Percentiles rank a stretch among this genome's conserved stretches.
phyloP scores from a whole-genome alignment of 30 jellyfish, hydroid and myxozoan genomes.

The Chrysaora quinquecirrha region DNA sequence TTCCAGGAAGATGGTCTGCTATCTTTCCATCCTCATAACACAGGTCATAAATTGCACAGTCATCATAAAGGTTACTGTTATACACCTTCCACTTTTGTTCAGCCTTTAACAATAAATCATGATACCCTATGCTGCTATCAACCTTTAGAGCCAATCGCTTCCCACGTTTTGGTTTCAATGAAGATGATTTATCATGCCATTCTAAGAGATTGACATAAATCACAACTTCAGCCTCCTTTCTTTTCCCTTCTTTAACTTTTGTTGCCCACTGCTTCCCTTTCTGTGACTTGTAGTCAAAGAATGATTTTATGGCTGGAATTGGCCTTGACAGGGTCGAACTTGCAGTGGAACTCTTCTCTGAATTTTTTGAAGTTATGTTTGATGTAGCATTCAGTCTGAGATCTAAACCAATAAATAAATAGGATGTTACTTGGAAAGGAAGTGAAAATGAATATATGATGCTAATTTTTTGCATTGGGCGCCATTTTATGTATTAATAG shows the following conservation, averaged over 20 bases:
- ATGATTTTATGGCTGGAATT: neutral
- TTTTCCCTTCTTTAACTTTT: neutral
- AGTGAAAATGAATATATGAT: neutral
- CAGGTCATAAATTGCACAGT: conserved; percentile 2
- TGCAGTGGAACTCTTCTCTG: too few species aligned
- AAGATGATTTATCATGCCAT: neutral
- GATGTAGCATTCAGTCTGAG: conserved; percentile 4
- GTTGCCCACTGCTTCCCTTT: conserved; percentile 6
- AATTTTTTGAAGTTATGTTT: neutral
- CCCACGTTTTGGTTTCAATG: conserved; percentile 4
- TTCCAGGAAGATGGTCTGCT: conserved; percentile 5
- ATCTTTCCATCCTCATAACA: conserved; percentile 1
- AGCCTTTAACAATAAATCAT: neutral
- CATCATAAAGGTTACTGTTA: neutral
- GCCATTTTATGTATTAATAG: neutral
- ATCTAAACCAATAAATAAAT: neutral
- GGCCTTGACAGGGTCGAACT: conserved; percentile 4
- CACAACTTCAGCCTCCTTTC: conserved; percentile 5
- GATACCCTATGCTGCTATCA: conserved; percentile 4
- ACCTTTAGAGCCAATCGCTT: conserved; percentile 1
- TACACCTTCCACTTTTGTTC: conserved; percentile 2
- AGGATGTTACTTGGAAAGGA: neutral
- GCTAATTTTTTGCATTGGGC: conserved; percentile 2
- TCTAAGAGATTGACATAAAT: neutral
- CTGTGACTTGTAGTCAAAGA: conserved; percentile 2